A percentile compares a stretch with the other conserved stretches of the same genome.
Conservation (phyloP, 1,140 invertebrate species). For the Drosophila sp. region DNA sequence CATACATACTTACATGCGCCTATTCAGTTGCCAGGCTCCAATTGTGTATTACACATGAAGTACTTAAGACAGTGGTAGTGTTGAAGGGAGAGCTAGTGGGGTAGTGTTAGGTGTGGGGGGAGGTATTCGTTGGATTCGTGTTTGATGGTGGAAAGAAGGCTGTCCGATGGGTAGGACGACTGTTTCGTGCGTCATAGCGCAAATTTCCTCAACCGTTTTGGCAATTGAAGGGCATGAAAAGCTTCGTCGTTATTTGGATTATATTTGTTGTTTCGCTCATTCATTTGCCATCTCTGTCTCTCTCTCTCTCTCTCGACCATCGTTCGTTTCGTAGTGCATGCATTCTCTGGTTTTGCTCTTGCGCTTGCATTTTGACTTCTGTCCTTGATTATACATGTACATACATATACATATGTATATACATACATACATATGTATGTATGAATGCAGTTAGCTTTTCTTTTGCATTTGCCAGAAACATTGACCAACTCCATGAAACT, state of each 20-base stretch:
- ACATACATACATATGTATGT: too few relatives aligned
- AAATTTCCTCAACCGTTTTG: conserved; percentile 33
- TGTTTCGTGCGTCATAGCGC: conserved; percentile 42
- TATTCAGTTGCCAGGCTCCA: conserved; percentile 32
- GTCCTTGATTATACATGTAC: conserved; percentile 62
- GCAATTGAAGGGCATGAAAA: conserved; percentile 56
- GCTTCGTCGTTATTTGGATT: conserved; percentile 42
- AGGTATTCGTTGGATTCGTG: background rate
- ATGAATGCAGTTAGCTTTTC: conserved; percentile 45
- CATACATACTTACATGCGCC: background rate
- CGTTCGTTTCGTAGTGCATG: conserved; percentile 20
- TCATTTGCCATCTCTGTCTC: conserved; percentile 14
- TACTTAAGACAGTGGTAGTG: background rate
- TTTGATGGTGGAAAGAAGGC: background rate
- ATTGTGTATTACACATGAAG: conserved; percentile 22
- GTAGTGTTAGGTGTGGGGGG: background rate
- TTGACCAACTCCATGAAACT: background rate
- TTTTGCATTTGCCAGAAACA: conserved; percentile 53
- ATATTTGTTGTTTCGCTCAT: conserved; percentile 14
- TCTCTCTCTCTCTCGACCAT: background rate
- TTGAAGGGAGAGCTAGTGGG: background rate
- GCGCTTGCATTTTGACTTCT: conserved; percentile 54
- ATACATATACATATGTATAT: too few relatives aligned
- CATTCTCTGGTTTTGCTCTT: conserved; percentile 43
- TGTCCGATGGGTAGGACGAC: conserved; percentile 7